A percentile compares a stretch with the other conserved stretches of the same genome.
Evolutionary conservation across 2,888 invertebrate species (phyloP).

Genomic region (Lasioglossum pauxillum): DNA sequence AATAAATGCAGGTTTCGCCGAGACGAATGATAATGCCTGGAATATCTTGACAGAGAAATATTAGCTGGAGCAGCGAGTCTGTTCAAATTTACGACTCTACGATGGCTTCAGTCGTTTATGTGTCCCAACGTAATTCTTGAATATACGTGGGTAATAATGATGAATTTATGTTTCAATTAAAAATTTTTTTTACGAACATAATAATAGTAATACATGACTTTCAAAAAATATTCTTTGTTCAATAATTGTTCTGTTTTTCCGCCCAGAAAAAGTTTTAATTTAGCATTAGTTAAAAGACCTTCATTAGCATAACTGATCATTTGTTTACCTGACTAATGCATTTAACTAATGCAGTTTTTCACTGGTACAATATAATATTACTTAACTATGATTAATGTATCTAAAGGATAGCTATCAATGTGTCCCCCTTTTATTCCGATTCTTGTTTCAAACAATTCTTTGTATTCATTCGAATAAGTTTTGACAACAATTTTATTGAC

Average conservation of each 20-base stretch:
- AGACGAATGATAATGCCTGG: slow-evolving; percentile 16
- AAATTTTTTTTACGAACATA: background rate
- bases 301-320: background rate
- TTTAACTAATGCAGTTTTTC: background rate
- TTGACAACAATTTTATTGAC: background rate
- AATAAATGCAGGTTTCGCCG: background rate
- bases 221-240: background rate
- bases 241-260: background rate
- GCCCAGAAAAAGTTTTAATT: background rate
- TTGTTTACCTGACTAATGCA: too few species aligned
- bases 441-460: background rate
- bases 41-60: slow-evolving; percentile 12
- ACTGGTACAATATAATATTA: too few species aligned
- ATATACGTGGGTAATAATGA: background rate
- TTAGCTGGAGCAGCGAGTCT: slow-evolving; percentile 3
- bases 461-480: background rate
- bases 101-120: background rate
- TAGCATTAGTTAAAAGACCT: background rate
- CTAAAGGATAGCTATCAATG: background rate
- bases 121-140: background rate
- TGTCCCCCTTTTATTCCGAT: background rate
- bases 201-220: background rate
- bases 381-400: background rate
- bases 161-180: background rate
- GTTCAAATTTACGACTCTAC: background rate